Percentiles rank a stretch among this genome's conserved stretches.
phyloP scores from a whole-genome alignment of 2,888 invertebrate species.

The Apotomis capreana region DNA sequence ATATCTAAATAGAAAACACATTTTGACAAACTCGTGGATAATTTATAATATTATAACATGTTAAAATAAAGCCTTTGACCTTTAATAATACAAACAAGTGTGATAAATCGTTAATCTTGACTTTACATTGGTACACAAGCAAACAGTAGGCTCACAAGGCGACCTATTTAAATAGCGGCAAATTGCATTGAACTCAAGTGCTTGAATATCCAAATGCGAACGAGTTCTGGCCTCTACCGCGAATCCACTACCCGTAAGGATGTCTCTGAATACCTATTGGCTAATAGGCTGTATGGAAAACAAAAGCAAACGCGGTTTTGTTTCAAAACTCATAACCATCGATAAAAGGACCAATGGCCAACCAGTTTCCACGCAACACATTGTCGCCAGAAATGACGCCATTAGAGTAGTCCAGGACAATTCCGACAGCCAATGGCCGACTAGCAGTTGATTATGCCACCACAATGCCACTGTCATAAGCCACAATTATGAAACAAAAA shows the following conservation, averaged over 20 bases:
- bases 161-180: conserved; percentile 4
- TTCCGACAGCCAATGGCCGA: conserved; percentile 21
- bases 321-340: conserved; percentile 9
- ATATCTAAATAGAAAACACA: too few species aligned
- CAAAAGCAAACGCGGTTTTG: conserved; percentile 14
- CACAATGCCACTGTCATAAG: conserved; percentile 48
- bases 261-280: neutral
- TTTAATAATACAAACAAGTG: too few species aligned
- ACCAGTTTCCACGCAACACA: conserved; percentile 8
- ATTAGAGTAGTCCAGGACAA: conserved; percentile 27
- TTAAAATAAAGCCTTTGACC: too few species aligned
- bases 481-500: conserved; percentile 63
- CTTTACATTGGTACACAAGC: too few species aligned
- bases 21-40: too few species aligned
- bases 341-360: conserved; percentile 26
- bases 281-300: neutral
- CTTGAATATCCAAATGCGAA: conserved; percentile 7
- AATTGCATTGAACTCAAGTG: conserved; percentile 27
- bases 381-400: conserved; percentile 19
- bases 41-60: too few species aligned
- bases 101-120: too few species aligned
- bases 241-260: conserved; percentile 1
- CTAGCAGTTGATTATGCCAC: conserved; percentile 37
- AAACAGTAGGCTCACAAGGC: too few species aligned
- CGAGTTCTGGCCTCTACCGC: neutral